Evolutionary conservation across 2,113 vertebrate genomes (phyloP), one percentile per base, ranked within the genome.

Genomic region (Scolopax mira): DNA sequence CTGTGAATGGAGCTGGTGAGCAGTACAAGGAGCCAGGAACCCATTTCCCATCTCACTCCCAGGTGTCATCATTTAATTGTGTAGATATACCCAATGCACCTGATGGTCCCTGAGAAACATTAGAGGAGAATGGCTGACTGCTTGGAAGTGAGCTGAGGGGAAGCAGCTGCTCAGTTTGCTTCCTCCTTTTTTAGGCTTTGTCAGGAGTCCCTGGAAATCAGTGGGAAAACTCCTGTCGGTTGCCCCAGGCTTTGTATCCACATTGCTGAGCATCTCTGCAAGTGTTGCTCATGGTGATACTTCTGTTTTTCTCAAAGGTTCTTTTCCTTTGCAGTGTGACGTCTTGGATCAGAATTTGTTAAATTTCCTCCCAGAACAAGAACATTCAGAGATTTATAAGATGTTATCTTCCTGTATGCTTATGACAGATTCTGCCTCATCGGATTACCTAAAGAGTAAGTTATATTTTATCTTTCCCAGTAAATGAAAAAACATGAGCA

Each of bases 341-440:
- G 97, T 98, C 94, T 97, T 98, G 97, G 98, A 98, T 97, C 98
- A 98, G 96, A 98, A 98, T 93, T 97, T 98, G 95, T 96, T 98
- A 97, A 98, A 98, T 97, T 98, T 98, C 97, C 98, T 98, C 85
- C 98, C 98, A 79, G 98, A 98, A 89, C 98, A 98, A 97, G 98
- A 98, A 85, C 98, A 98, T 94, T 98, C 98, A 62, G 98, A 98
- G 96, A 98, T 98, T 95, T 98, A 98, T 97, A 98, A 98, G 97
- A 98, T 98, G 90, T 95, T 98, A 57, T 98, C 98, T 95, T 98
- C 98, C 88, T 98, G 97, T 67, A 97, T 98, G 97, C 96, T 98
- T 92, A 88, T 98, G 96, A 97, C 97, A 9, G 98, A 98, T 79
- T 94, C 98, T 96, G 95, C 97, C 64, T 97, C 98, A 92, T 93